Base-by-base conservation (phyloP, 2,113 vertebrate species). In the Balaeniceps rex region DNA sequence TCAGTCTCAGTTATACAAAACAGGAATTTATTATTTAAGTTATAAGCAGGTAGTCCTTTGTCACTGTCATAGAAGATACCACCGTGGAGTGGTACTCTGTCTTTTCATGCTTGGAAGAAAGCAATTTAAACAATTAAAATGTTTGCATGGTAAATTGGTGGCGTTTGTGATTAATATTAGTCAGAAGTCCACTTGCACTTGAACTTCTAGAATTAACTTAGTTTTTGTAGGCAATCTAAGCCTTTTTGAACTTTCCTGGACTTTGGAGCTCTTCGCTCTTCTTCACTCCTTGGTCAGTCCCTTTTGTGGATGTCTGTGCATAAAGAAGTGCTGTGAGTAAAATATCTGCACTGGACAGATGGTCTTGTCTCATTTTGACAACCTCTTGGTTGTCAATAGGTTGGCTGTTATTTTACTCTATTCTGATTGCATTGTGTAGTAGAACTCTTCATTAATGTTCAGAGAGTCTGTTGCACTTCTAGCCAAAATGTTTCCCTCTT, bases 1-100 rank as follows among this genome's bases (percentile, higher is more conserved):
- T 96, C 63, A 91, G 44, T 71, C 87, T 96, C 81, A 80, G 66
- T 89, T 94, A 80, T 47, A 76, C 49, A 87, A 79, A 96, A 7
- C 38, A 65, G 86, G 74, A 85, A 70, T 80, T 94, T 74, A 49
- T 78, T 92, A 64, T 90, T 75, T 78, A 77, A 64, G 47, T 74
- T 91, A 9, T 29, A 91, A 87, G 44, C 49, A 64, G 40, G 36
- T 47, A 75, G 65, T 93, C 36, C 29, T 92, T 90, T 84, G 49
- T 91, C 60, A 40, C 54, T 80, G 60, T 95, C 29, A 42, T 46
- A 86, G 82, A 64, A 77, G 66, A 36, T 87, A 29, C 51, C 76
- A 86, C 58, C 1, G 3, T 89, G 38, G 46, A 72, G 82, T 76
- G 92, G 88, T 75, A 80, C 64, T 86, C 61, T 69, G 38, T 92